These are phyloP conservation scores for Peromyscus leucopus DNA, from an alignment of 2,113 vertebrate species.

Conservation along the genomic window DNA sequence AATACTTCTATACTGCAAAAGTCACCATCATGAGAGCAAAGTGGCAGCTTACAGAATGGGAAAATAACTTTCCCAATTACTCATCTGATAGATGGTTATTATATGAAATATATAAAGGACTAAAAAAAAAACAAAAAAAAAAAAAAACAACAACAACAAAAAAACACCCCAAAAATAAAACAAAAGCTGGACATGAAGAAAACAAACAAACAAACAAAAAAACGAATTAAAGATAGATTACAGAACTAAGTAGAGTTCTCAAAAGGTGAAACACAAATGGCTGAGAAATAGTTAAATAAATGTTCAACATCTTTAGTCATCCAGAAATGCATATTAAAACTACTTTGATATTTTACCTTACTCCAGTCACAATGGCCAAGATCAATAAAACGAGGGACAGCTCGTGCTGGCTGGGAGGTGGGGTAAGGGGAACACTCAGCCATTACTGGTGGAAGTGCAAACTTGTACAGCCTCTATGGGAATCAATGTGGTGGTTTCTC, in stretches of 20 bases:
- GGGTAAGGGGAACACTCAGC: background rate
- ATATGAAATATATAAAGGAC: background rate
- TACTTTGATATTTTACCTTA: background rate
- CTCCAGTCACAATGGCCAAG: no score
- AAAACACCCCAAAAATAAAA: background rate
- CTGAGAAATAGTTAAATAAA: background rate
- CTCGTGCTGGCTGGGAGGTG: background rate
- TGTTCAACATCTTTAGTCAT: background rate
- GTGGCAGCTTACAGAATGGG: background rate
- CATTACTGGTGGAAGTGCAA: background rate
- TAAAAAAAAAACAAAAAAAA: background rate
- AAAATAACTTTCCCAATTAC: background rate
- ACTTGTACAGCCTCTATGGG: background rate
- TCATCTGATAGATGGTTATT: background rate
- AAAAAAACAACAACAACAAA: background rate
- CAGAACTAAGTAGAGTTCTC: background rate
- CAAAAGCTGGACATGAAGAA: background rate
- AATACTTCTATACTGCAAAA: background rate
- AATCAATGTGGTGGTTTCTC: background rate
- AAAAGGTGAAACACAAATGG: background rate
- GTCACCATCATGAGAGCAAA: background rate
- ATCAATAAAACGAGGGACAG: background rate
- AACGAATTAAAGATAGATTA: background rate
- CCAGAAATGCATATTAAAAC: background rate
- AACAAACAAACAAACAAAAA: background rate